Conservation (phyloP, 2,888 invertebrate species). For the Orthosia cruda region DNA sequence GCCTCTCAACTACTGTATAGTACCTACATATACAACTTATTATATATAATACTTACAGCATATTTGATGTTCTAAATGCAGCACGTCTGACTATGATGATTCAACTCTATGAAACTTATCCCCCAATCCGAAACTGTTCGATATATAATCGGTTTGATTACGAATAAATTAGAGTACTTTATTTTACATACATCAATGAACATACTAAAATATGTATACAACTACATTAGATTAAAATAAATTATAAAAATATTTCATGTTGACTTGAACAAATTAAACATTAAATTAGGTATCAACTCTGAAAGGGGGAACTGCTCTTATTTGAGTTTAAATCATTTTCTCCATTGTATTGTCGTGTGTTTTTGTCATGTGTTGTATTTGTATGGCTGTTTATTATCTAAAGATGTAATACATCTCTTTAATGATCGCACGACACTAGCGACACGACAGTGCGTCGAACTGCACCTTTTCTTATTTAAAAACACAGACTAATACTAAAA, state of each 20-base stretch:
- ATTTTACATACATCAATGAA: neutral
- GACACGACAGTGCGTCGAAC: conserved; percentile 15
- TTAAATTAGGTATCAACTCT: neutral
- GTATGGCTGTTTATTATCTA: neutral
- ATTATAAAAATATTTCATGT: neutral
- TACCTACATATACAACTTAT: too few relatives aligned
- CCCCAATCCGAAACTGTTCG: neutral
- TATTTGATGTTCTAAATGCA: neutral
- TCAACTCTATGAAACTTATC: neutral
- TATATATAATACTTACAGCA: neutral
- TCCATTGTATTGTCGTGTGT: neutral
- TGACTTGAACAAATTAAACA: neutral
- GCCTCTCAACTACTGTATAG: neutral
- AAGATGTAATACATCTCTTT: conserved; percentile 29
- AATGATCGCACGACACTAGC: conserved; percentile 10
- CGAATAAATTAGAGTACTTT: neutral
- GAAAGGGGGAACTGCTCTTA: neutral
- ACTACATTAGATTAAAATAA: neutral
- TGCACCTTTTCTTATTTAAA: conserved; percentile 19
- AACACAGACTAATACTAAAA: conserved; percentile 34
- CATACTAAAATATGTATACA: neutral
- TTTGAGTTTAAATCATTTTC: neutral
- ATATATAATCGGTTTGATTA: neutral
- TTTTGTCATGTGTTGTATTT: neutral
- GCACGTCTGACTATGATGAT: neutral